These are phyloP conservation scores for Sardina pilchardus DNA, from an alignment of 2,113 vertebrate species.

Conservation along the genomic window DNA sequence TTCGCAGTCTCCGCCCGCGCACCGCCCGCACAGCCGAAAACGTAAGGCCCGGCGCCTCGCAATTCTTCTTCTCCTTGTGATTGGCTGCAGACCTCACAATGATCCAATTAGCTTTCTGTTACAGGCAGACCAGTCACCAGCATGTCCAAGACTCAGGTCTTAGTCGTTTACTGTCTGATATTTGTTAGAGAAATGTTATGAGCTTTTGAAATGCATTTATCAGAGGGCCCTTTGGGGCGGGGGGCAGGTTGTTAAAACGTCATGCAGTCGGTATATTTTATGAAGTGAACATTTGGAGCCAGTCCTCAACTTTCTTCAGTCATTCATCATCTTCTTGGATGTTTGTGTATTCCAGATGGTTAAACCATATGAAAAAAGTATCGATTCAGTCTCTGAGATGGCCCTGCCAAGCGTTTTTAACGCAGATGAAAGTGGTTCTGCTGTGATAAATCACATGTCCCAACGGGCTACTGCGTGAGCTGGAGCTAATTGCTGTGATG, in stretches of 20 bases:
- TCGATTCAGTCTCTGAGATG: neutral
- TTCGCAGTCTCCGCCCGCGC: slow-evolving; percentile 73
- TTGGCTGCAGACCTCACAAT: neutral
- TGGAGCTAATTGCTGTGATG: neutral
- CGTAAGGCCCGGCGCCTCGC: slow-evolving; percentile 70
- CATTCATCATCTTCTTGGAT: neutral
- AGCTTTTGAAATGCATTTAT: neutral
- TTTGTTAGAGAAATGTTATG: neutral
- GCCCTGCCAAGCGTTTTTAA: neutral
- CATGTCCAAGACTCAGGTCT: neutral
- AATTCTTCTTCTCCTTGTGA: neutral
- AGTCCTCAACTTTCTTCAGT: neutral
- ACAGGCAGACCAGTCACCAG: neutral
- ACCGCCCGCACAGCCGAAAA: slow-evolving; percentile 87
- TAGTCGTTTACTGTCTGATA: no score
- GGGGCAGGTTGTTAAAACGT: neutral
- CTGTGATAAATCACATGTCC: neutral
- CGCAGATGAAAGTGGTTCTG: neutral
- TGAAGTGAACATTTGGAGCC: neutral
- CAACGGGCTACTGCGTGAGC: neutral
- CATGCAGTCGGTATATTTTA: neutral
- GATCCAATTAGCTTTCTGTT: neutral
- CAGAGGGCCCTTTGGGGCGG: neutral
- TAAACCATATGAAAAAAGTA: neutral
- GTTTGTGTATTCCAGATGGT: slow-evolving; percentile 2